phyloP scores from a whole-genome alignment of 2,888 invertebrate species.

The Diarsia brunnea region DNA sequence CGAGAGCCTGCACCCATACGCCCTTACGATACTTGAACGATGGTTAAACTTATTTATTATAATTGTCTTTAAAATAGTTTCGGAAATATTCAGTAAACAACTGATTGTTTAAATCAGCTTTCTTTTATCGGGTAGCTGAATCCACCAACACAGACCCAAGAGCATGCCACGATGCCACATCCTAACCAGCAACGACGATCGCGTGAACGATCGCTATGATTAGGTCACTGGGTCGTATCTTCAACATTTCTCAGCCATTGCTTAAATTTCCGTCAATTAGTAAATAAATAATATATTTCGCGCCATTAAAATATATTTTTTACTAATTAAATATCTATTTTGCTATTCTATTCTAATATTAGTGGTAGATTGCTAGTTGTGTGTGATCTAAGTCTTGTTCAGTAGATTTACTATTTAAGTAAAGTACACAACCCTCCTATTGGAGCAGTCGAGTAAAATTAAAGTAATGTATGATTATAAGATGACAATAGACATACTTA shows the following conservation, averaged over 20 bases:
- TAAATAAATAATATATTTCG: constrained; percentile 36
- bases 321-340: constrained; percentile 49
- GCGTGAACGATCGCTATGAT: background rate
- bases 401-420: constrained; percentile 19
- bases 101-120: background rate
- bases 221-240: background rate
- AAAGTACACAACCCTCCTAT: background rate
- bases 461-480: constrained; percentile 11
- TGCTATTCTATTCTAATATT: constrained; percentile 50
- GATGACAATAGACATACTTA: constrained; percentile 9
- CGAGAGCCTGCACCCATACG: background rate
- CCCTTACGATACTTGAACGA: background rate
- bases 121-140: background rate
- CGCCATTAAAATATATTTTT: constrained; percentile 56
- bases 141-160: background rate
- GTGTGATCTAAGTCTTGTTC: constrained; percentile 38
- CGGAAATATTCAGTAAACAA: background rate
- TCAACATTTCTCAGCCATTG: background rate
- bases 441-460: constrained; percentile 6
- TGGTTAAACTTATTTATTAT: too few relatives aligned
- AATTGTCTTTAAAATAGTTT: background rate
- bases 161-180: background rate
- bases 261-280: constrained; percentile 59
- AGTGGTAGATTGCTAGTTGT: constrained; percentile 38
- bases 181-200: background rate